Evolutionary conservation across 2,797 vertebrate genomes (phyloP), one percentile per base, ranked within the genome.

Genomic region (Myripristis murdjan): DNA sequence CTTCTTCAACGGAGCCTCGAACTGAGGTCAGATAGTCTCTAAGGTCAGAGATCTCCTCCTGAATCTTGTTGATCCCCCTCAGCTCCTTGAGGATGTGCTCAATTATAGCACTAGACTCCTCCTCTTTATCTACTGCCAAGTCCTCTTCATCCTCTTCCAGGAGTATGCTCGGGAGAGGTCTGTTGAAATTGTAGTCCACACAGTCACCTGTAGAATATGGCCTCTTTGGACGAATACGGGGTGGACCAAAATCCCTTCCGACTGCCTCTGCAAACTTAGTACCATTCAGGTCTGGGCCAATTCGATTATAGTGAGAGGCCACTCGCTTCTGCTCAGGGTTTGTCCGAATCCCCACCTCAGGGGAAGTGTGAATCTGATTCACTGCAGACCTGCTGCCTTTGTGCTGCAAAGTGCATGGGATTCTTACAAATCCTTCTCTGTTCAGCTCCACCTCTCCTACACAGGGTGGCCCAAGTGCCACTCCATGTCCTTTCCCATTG

Each of bases 41-140:
- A 70, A 95, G 88, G 84, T 95, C 95, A 1, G 94, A 95, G 66
- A 95, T 95, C 87, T 95, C 95, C 65, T 95, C 94, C 81, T 95
- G 95, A 77, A 95, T 95, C 84, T 94, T 95, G 72, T 95, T 95
- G 67, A 95, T 95, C 12, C 95, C 95, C 43, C 88, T 87, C 44
- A 95, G 73, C 75, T 95, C 95, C 81, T 95, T 95, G 0, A 95
- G 79, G 76, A 95, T 95, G 70, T 95, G 95, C 41, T 95, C 93
- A 37, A 95, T 91, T 39, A 95, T 75, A 18, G 92, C 93, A 75
- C 94, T 95, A 0, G 94, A 94, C 48, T 91, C 93, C 66, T 94
- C 92, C 37, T 94, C 93, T 76, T 86, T 83, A 64, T 87, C 66
- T 18, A 48, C 59, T 1, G 78, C 82, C 54, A 75, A 37, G 67